Evolutionary conservation across 2,888 invertebrate species (phyloP), one percentile per base, ranked within the genome.

Genomic region (Portevinia maculata): DNA sequence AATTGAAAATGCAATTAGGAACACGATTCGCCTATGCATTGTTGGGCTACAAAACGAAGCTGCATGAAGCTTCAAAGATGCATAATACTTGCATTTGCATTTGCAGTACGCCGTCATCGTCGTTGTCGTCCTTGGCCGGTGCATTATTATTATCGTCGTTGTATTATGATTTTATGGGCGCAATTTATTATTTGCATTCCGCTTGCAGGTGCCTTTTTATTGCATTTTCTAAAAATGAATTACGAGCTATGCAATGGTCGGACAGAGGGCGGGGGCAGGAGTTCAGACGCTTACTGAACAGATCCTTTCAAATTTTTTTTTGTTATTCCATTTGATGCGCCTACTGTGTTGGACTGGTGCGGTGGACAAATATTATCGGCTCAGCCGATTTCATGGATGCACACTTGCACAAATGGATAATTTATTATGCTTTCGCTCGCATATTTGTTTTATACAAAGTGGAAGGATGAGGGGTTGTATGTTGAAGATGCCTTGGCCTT

Each of bases 141-240:
- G 79, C 79, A 73, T 79, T 79, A 79, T 74, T 79, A 74, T 79
- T 74, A 79, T 79, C 79, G 55, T 62, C 50, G 55, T 69, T 74
- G 74, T 79, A 74, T 79, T 79, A 74, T 79, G 79, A 79, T 79
- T 74, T 74, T 79, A 79, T 69, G 79, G 74, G 48, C 34, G 79
- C 79, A 74, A 79, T 79, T 79, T 79, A 79, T 79, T 74, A 79
- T 74, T 74, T 79, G 69, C 79, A 79, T 79, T 79, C 74, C 74
- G 79, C 79, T 79, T 79, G 74, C 74, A 79, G 79, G 79, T 79
- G 74, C 50, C 79, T 79, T 79, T 79, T 79, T 79, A 79, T 79
- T 79, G 74, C 69, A 79, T 79, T 74, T 79, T 79, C 74, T 74
- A 79, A 74, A 79, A 79, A 74, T 79, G 79, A 79, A 37, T 79